Percentiles rank a stretch among this genome's conserved stretches.
These are phyloP conservation scores for Trilocha varians DNA, from an alignment of 2,888 invertebrate species.

Conservation along the genomic window DNA sequence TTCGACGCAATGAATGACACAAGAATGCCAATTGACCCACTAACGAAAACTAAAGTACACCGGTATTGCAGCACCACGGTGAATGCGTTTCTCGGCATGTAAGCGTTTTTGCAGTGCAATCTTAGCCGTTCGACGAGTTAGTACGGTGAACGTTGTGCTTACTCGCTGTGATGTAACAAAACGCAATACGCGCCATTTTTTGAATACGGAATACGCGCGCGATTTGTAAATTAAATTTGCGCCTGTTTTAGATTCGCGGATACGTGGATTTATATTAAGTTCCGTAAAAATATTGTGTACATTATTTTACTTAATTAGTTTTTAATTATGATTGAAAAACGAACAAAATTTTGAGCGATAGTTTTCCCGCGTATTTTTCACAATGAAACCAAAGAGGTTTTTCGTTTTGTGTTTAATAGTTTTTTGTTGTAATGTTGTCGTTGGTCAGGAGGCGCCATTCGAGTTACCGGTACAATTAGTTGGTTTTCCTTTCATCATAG, in stretches of 20 bases:
- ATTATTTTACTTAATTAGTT: too few relatives aligned
- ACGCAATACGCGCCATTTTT: conserved; percentile 2
- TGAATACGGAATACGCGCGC: too few relatives aligned
- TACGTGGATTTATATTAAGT: too few relatives aligned
- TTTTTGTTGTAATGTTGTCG: conserved; percentile 14
- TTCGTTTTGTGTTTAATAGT: conserved; percentile 13
- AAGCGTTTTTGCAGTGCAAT: conserved; percentile 32
- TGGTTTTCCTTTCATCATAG: conserved; percentile 87
- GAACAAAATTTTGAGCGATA: too few relatives aligned
- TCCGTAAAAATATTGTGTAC: background rate
- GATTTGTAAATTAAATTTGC: too few relatives aligned
- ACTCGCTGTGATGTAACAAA: conserved; percentile 3
- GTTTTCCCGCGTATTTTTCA: too few relatives aligned
- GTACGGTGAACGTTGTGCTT: conserved; percentile 14
- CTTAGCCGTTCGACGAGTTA: conserved; percentile 27
- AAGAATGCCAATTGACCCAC: conserved; percentile 28
- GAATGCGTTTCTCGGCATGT: conserved; percentile 32
- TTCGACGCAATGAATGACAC: conserved; percentile 1
- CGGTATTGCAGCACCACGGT: conserved; percentile 13
- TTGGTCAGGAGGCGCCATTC: conserved; percentile 71
- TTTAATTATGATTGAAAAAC: too few relatives aligned
- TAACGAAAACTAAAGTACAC: conserved; percentile 12
- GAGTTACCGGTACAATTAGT: conserved; percentile 88
- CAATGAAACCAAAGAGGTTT: conserved; percentile 12
- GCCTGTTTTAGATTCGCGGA: too few relatives aligned